Evolutionary conservation across 2,888 invertebrate genomes (phyloP).

Genomic region (Aelia acuminata): DNA sequence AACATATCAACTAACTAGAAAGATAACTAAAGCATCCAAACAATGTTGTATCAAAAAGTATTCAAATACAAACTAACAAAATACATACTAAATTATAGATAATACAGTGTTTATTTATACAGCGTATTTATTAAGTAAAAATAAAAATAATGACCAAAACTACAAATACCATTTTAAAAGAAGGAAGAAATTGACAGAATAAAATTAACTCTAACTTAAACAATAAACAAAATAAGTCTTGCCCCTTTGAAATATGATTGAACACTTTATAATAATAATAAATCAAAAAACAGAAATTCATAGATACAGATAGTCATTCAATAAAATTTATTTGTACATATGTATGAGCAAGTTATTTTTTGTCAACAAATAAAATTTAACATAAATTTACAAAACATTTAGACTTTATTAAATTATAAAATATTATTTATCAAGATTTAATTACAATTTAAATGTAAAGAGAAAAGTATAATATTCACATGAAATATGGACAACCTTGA

Average conservation of each 20-base stretch:
- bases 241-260: neutral
- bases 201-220: neutral
- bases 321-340: too few species aligned
- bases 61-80: neutral
- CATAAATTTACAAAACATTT: neutral
- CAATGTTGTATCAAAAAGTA: neutral
- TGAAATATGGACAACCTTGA: neutral
- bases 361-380: neutral
- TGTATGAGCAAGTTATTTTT: neutral
- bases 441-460: neutral
- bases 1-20: neutral
- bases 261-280: too few species aligned
- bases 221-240: neutral
- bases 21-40: neutral
- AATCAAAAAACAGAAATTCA: too few species aligned
- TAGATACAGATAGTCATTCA: too few species aligned
- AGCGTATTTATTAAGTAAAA: neutral
- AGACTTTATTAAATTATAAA: neutral
- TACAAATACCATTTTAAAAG: neutral
- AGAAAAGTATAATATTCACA: neutral
- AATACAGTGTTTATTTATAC: neutral
- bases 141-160: neutral
- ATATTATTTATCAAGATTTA: neutral
- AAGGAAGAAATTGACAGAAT: neutral
- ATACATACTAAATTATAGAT: neutral